Base-by-base conservation (phyloP, 2,113 vertebrate genomes). In the Bos indicus region DNA sequence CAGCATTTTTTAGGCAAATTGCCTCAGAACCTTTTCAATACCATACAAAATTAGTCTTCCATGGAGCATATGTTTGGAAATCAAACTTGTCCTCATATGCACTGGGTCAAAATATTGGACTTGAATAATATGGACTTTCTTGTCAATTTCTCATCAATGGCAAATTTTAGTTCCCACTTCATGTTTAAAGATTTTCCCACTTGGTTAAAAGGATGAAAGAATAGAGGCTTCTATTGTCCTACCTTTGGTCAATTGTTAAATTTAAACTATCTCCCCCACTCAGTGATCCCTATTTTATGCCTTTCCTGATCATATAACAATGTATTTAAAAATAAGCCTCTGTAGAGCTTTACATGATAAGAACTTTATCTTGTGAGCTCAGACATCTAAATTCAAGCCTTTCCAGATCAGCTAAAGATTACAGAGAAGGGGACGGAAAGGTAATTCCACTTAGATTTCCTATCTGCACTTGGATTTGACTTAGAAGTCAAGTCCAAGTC, bases 321-420 rank as follows among this genome's bases (percentile, higher is more conserved):
- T 95, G 91, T 92, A 67, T 74, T 96, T 96, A 13, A 88, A 97
- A 92, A 59, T 64, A 81, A 92, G 54, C 33, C 46, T 91, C 54
- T 74, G 30, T 43, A 59, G 54, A 67, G 28, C 83, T 95, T 95
- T 84, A 19, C 71, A 23, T 95, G 93, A 33, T 97, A 91, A 94
- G 87, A 95, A 46, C 23, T 96, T 97, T 97, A 91, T 95, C 86
- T 96, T 85, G 71, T 80, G 51, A 95, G 43, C 36, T 90, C 88
- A 92, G 89, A 84, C 48, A 88, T 87, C 91, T 96, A 88, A 89
- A 94, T 85, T 84, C 14, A 84, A 94, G 62, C 19, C 15, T 77
- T 96, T 80, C 28, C 64, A 91, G 48, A 85, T 64, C 46, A 81
- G 43, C 54, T 95, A 91, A 95, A 96, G 78, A 56, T 95, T 97